A percentile compares a stretch with the other conserved stretches of the same genome.
Conservation (phyloP, 1,140 invertebrate species). For the Gerris buenoi region DNA sequence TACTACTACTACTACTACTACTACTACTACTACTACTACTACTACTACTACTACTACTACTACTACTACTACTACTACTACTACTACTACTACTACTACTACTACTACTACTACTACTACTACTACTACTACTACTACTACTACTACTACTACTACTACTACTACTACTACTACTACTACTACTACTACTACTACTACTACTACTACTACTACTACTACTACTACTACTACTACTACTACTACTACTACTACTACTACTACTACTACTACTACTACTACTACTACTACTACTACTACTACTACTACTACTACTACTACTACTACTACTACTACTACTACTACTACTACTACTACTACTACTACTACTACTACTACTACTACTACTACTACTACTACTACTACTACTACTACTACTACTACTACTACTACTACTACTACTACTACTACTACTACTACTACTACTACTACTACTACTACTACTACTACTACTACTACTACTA, state of each 20-base stretch:
- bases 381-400: constrained; percentile 1
- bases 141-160: constrained; percentile 1
- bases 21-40: constrained; percentile 1
- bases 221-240: constrained; percentile 1
- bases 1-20: constrained; percentile 1
- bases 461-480: constrained; percentile 1
- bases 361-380: constrained; percentile 1
- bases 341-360: constrained; percentile 1
- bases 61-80: constrained; percentile 1
- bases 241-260: constrained; percentile 1
- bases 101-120: constrained; percentile 1
- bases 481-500: constrained; percentile 1
- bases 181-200: constrained; percentile 1
- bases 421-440: constrained; percentile 1
- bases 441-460: constrained; percentile 1
- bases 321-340: constrained; percentile 1
- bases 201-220: constrained; percentile 1
- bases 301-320: constrained; percentile 1
- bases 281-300: constrained; percentile 1
- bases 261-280: constrained; percentile 1
- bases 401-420: constrained; percentile 1
- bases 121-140: constrained; percentile 1
- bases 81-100: constrained; percentile 1
- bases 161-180: constrained; percentile 1
- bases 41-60: constrained; percentile 1